phyloP scores from a whole-genome alignment of 2,888 invertebrate genomes.

The Ditula angustiorana region DNA sequence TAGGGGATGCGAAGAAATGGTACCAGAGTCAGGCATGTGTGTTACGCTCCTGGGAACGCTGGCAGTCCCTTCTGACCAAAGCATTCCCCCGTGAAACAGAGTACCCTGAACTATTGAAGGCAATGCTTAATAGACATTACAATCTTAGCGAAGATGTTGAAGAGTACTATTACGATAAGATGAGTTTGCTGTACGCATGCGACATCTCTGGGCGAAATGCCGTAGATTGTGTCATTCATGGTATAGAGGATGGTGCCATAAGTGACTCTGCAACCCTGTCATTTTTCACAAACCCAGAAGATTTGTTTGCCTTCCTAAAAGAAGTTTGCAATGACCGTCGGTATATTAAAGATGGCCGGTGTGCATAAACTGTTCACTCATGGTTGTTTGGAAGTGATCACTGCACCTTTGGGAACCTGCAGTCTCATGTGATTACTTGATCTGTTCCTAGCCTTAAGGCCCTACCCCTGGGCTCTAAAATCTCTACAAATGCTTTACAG shows the following conservation, averaged over 20 bases:
- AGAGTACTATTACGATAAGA: slow-evolving; percentile 41
- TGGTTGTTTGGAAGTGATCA: too few species aligned
- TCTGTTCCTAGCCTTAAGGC: too few species aligned
- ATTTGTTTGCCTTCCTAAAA: slow-evolving; percentile 40
- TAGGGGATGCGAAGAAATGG: slow-evolving; percentile 24
- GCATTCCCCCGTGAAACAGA: slow-evolving; percentile 35
- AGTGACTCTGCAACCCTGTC: slow-evolving; percentile 36
- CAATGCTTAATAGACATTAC: slow-evolving; percentile 36
- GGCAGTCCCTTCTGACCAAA: background rate
- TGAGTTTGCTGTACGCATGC: slow-evolving; percentile 41
- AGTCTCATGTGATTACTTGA: too few species aligned
- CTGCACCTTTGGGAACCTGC: too few species aligned
- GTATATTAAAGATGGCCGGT: background rate
- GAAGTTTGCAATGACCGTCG: slow-evolving; percentile 7
- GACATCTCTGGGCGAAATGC: slow-evolving; percentile 36
- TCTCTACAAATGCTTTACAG: too few species aligned
- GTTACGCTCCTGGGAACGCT: slow-evolving; percentile 22
- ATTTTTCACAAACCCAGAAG: slow-evolving; percentile 36
- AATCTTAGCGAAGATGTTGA: slow-evolving; percentile 39
- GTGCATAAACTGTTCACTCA: too few species aligned
- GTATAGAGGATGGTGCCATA: slow-evolving; percentile 38
- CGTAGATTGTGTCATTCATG: slow-evolving; percentile 38
- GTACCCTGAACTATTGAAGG: slow-evolving; percentile 32
- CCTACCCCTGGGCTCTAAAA: too few species aligned
- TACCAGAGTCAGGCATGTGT: slow-evolving; percentile 18